phyloP scores from a whole-genome alignment of 2,113 vertebrate species.

The Rousettus leschenaultii region DNA sequence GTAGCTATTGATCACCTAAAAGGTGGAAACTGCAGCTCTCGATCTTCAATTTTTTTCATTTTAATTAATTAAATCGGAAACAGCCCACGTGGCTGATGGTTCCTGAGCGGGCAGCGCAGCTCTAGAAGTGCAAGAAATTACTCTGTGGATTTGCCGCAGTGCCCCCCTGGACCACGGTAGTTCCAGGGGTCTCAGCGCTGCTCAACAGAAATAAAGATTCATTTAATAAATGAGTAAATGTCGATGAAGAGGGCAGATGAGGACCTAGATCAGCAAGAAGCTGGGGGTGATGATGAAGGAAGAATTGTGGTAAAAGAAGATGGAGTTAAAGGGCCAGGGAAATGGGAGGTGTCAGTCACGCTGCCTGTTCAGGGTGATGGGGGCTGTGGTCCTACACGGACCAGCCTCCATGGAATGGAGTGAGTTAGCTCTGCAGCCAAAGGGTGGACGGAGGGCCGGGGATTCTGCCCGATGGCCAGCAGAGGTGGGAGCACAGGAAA shows the following conservation, averaged over 20 bases:
- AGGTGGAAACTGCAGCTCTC: not conserved
- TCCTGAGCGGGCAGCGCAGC: not conserved
- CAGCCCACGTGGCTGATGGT: not conserved
- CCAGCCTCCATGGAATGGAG: not conserved
- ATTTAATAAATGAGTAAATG: not conserved
- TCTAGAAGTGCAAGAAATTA: not conserved
- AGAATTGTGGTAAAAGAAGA: not conserved
- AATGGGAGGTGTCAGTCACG: fast-evolving
- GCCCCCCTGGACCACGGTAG: not conserved
- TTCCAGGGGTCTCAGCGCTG: not conserved
- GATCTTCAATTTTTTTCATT: not conserved
- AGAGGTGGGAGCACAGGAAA: not conserved
- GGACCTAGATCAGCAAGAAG: not conserved
- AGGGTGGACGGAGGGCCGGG: not conserved
- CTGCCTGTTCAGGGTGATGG: not conserved
- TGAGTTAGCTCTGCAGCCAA: not conserved
- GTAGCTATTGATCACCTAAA: not conserved
- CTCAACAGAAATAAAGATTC: not conserved
- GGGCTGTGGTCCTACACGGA: fast-evolving
- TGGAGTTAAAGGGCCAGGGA: not conserved
- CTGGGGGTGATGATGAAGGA: not conserved
- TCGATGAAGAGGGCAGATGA: not conserved
- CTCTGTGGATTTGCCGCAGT: not conserved
- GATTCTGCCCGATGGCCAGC: not conserved
- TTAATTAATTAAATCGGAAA: not conserved